Evolutionary conservation across 2,113 vertebrate species (phyloP), one percentile per base, ranked within the genome.

Genomic region (Zosterops borbonicus): DNA sequence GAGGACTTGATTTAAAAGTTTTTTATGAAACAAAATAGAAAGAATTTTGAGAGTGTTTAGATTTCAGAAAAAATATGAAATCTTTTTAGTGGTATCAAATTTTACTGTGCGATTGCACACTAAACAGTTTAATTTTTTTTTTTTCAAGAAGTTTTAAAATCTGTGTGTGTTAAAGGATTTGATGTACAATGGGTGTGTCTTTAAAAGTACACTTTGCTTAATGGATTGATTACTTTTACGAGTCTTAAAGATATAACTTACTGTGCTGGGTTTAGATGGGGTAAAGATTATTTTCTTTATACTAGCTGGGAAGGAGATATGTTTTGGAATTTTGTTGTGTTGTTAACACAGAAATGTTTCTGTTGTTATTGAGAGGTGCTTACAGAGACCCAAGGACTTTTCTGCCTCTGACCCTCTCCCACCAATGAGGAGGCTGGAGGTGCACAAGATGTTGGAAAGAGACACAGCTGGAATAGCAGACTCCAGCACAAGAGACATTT

Each of bases 1-100:
- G 62, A 74, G 7, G 5, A 22, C 9, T 62, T 44, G 6, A 24
- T 63, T 80, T 25, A 52, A 35, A 12, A 52, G 1, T 2, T 50
- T 60, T 27, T 58, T 88, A 29, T 3, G 39, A 70, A 73, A 65
- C 2, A 39, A 68, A 79, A 12, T 2, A 53, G 12, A 62, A 94
- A 33, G 0, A 42, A 46, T 35, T 83, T 69, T 10, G 6, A 52
- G 0, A 2, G 2, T 69, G 9, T 17, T 37, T 28, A 7, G 4
- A 42, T 83, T 84, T 74, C 22, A 52, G 8, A 0, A 64, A 83
- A 86, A 87, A 37, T 13, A 4, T 17, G 13, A 69, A 68, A 52
- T 60, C 8, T 18, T 84, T 29, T 29, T 29, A 69, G 9, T 25
- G 14, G 6, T 8, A 42, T 31, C 31, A 25, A 64, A 59, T 55